These are phyloP conservation scores for Phasia obesa DNA, from an alignment of 2,888 invertebrate species.

Conservation along the genomic window DNA sequence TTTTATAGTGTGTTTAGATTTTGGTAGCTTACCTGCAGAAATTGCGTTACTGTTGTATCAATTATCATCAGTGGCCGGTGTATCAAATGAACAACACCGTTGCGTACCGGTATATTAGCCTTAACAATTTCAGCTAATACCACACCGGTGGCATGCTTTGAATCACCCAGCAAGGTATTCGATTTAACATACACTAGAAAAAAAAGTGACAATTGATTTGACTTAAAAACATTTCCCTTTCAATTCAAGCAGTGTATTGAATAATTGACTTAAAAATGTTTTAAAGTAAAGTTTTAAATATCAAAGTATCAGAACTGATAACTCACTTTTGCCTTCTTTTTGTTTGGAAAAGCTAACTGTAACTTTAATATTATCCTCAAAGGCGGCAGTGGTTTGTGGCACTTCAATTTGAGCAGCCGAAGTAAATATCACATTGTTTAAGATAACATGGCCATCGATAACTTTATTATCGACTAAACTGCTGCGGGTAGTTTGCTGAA, in stretches of 20 bases:
- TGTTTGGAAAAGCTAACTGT: constrained; percentile 90
- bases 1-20: constrained; percentile 29
- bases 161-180: constrained; percentile 90
- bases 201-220: no score
- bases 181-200: constrained; percentile 90
- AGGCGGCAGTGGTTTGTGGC: constrained; percentile 91
- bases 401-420: constrained; percentile 89
- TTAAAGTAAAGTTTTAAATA: no score
- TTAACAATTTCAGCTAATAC: constrained; percentile 94
- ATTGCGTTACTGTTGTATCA: constrained; percentile 92
- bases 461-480: constrained; percentile 92
- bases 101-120: constrained; percentile 95
- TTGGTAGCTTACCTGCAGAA: constrained; percentile 88
- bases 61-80: constrained; percentile 95
- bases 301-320: no score
- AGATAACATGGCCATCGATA: constrained; percentile 95
- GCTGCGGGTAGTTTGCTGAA: constrained; percentile 86
- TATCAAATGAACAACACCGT: constrained; percentile 96
- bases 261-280: no score
- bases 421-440: constrained; percentile 93
- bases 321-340: constrained; percentile 87
- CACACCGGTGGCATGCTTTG: constrained; percentile 90
- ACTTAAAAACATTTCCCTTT: no score
- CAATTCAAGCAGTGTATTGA: no score
- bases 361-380: constrained; percentile 92